Base-by-base conservation (phyloP, 1,140 invertebrate species). In the Brachionus rotundiformis region DNA sequence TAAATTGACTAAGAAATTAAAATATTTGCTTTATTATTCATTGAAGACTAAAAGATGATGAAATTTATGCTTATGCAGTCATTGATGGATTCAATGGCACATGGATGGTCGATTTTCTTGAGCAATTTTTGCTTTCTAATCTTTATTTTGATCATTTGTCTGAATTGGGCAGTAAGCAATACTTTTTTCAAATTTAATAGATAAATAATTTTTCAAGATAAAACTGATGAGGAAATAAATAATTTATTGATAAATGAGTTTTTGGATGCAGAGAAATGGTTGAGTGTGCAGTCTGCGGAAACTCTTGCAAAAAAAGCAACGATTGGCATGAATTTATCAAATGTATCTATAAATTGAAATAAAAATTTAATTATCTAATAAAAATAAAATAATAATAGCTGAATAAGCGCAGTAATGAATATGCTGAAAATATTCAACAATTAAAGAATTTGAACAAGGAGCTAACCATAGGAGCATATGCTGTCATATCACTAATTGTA, bases 61-160 rank as follows among this genome's bases (percentile, higher is more conserved):
- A 79, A 39, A 79, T 79, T 7, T 79, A 41, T 63, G 59, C 59
- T n/a, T 79, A 79, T 41, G 76, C 44, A 13, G 47, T 79, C 3
- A 39, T 79, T 23, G 76, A 79, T 19, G 76, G 76, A 7, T 79
- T 59, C 33, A 79, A 79, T 63, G 76, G 76, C 29, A 59, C 31
- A 19, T 33, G 33, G 76, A 13, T 49, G 4, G 76, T 79, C 13
- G 59, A 79, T 31, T 79, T 59, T 5, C 29, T 79, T 39, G 47
- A 79, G 7, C 76, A 79, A 63, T 79, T 11, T 54, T 16, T 79
- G 11, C 13, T 79, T 2, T 63, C 47, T 1, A 63, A 79, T 59
- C 27, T 79, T 13, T 79, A 79, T 79, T 59, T 79, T 39, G 76
- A 79, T 41, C n/a, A 79, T 19, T 23, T 59, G 23, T n/a, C 25